A percentile compares a stretch with the other conserved stretches of the same genome.
phyloP scores from a whole-genome alignment of 2,888 invertebrate genomes.

The Pammene aurita region DNA sequence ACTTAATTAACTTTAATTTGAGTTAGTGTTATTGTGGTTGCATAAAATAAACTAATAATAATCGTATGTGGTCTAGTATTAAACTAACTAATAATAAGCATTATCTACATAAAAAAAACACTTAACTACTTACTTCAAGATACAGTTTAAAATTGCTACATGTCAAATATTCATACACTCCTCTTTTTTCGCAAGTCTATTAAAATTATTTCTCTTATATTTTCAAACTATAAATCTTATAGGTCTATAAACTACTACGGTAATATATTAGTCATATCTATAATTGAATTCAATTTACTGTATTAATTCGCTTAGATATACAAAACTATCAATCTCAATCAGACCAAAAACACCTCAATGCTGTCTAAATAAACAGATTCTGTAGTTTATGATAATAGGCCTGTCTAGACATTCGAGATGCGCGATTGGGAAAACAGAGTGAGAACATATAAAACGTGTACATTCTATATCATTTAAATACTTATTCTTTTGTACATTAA shows the following conservation, averaged over 20 bases:
- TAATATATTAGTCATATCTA: no score
- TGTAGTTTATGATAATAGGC: slow-evolving; percentile 21
- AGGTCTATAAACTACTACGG: no score
- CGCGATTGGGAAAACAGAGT: slow-evolving; percentile 4
- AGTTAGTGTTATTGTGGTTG: neutral
- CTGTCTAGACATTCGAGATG: slow-evolving; percentile 7
- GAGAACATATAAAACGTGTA: slow-evolving; percentile 11
- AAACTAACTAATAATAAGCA: neutral
- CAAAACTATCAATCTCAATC: slow-evolving; percentile 12
- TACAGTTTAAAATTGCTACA: no score
- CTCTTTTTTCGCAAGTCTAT: no score
- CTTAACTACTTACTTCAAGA: no score
- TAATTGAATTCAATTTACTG: neutral
- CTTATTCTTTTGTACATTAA: slow-evolving; percentile 24
- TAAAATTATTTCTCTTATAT: no score
- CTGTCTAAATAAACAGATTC: slow-evolving; percentile 15
- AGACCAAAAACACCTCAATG: slow-evolving; percentile 8
- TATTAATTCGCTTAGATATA: neutral
- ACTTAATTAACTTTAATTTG: slow-evolving; percentile 3
- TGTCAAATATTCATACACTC: no score
- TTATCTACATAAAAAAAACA: no score
- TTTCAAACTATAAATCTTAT: no score
- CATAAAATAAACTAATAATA: neutral
- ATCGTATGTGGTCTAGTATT: neutral
- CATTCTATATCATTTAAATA: slow-evolving; percentile 21